phyloP scores from a whole-genome alignment of 2,797 vertebrate species.

The Artibeus jamaicensis region DNA sequence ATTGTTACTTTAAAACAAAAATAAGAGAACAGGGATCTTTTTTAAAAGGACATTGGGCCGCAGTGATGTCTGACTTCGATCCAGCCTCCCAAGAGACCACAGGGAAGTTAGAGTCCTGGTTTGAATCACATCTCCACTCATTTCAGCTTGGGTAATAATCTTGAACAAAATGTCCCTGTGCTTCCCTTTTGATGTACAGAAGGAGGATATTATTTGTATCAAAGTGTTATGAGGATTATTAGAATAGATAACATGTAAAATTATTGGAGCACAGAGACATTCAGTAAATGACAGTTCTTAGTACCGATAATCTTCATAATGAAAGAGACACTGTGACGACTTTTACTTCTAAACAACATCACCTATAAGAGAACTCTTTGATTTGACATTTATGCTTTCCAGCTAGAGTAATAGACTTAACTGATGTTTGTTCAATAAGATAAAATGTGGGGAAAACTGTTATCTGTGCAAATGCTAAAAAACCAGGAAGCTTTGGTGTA shows the following conservation, averaged over 20 bases:
- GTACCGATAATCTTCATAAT: background rate
- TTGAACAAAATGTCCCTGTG: background rate
- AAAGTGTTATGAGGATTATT: background rate
- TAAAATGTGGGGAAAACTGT: background rate
- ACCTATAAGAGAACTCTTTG: slow-evolving; percentile 15
- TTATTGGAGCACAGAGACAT: background rate
- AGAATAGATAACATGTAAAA: background rate
- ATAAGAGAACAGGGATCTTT: background rate
- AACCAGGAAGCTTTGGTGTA: background rate
- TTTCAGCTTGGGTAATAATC: background rate
- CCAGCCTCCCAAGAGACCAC: background rate
- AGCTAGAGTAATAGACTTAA: background rate
- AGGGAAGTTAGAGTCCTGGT: background rate
- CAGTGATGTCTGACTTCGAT: background rate
- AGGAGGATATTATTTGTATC: background rate
- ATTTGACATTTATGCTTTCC: slow-evolving; percentile 21
- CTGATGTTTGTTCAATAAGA: slow-evolving; percentile 1
- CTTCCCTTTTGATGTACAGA: background rate
- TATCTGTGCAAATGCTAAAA: background rate
- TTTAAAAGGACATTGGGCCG: background rate
- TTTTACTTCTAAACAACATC: background rate
- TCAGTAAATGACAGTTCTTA: background rate
- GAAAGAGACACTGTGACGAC: background rate
- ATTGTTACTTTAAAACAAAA: background rate
- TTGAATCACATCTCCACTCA: background rate